Evolutionary conservation across 2,797 vertebrate species (phyloP).

Genomic region (Falco biarmicus): DNA sequence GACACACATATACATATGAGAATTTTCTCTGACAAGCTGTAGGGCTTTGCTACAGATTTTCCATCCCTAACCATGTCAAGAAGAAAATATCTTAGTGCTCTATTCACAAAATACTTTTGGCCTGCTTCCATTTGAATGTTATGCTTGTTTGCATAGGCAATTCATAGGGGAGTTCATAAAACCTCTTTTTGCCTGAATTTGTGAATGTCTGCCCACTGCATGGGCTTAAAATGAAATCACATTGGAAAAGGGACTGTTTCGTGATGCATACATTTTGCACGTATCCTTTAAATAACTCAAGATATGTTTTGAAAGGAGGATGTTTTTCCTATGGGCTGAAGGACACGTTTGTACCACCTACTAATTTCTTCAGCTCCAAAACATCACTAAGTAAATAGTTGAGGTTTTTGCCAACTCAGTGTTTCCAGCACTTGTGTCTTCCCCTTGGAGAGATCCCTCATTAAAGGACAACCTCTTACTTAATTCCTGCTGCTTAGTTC

Average conservation of each 20-base stretch:
- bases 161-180: slow-evolving; percentile 32
- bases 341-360: not conserved
- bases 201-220: slow-evolving; percentile 5
- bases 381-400: not conserved
- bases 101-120: slow-evolving; percentile 41
- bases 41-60: slow-evolving; percentile 27
- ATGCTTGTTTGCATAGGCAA: slow-evolving; percentile 4
- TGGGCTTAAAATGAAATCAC: not conserved
- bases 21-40: not conserved
- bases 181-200: slow-evolving; percentile 1
- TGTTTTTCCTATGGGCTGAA: not conserved
- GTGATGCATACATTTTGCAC: not conserved
- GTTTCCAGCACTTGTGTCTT: not conserved
- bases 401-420: not conserved
- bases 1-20: not conserved
- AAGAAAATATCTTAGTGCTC: slow-evolving; percentile 47
- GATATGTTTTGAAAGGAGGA: not conserved
- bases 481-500: not conserved
- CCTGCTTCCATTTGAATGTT: slow-evolving; percentile 18
- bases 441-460: not conserved
- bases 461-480: not conserved
- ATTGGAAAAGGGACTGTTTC: not conserved
- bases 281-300: not conserved
- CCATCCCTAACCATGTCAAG: not conserved
- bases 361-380: not conserved